phyloP scores from a whole-genome alignment of 2,113 vertebrate species.

The Trogon melanurus region DNA sequence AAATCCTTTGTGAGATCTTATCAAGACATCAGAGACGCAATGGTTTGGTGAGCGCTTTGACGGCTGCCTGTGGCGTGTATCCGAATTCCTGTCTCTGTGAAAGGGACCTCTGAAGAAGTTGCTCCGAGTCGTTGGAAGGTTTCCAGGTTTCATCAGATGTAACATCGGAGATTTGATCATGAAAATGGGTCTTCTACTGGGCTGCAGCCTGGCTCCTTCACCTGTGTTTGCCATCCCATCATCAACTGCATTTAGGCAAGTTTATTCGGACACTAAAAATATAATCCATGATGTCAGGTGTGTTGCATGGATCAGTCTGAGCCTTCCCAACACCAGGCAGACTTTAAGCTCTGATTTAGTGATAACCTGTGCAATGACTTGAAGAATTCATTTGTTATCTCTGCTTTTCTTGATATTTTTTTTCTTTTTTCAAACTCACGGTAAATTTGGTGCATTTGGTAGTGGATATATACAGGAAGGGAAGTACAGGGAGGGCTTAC shows the following conservation, averaged over 20 bases:
- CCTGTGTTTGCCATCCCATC: neutral
- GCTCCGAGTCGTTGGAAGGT: neutral
- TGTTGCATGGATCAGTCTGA: neutral
- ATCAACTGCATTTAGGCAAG: neutral
- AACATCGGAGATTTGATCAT: neutral
- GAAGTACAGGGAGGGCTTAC: neutral
- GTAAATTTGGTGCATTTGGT: neutral
- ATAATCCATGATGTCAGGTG: rapidly evolving
- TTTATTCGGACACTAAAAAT: neutral
- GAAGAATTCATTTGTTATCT: neutral
- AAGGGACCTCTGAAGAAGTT: neutral
- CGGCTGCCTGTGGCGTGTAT: rapidly evolving
- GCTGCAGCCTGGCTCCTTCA: neutral
- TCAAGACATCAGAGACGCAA: neutral
- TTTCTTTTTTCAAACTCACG: neutral
- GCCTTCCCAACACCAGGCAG: neutral
- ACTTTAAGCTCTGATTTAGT: neutral
- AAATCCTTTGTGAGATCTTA: neutral
- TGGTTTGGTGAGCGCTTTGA: neutral
- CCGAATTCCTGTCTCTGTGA: neutral
- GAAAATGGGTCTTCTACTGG: neutral
- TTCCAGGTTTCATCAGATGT: neutral
- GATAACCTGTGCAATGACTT: neutral
- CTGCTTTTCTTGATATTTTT: neutral
- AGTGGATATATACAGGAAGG: neutral